Evolutionary conservation across 2,888 invertebrate genomes (phyloP).

Genomic region (Drosophila aldrichi): DNA sequence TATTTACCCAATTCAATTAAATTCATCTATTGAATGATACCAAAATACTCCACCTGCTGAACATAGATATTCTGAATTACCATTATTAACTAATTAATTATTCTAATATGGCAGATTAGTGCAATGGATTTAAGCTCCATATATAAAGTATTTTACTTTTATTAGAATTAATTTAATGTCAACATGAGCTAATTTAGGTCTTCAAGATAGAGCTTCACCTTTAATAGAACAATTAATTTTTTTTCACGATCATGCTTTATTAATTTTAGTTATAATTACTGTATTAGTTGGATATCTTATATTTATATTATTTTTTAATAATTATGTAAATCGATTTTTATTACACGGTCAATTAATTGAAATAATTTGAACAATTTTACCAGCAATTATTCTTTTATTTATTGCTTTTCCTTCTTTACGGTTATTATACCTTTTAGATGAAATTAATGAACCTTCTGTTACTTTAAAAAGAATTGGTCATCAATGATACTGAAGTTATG

Average conservation of each 20-base stretch:
- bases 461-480: conserved; percentile 87
- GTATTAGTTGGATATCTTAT: conserved; percentile 87
- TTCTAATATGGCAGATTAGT: conserved; percentile 88
- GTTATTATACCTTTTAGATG: conserved; percentile 88
- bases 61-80: conserved; percentile 88
- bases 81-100: conserved; percentile 87
- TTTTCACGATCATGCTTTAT: conserved; percentile 87
- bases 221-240: too few relatives aligned
- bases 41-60: conserved; percentile 85
- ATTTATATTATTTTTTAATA: conserved; percentile 87
- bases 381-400: conserved; percentile 88
- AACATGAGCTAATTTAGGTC: conserved; percentile 86
- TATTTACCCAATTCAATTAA: neutral
- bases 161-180: conserved; percentile 62
- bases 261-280: conserved; percentile 88
- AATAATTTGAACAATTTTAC: conserved; percentile 88
- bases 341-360: conserved; percentile 88
- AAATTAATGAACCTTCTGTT: conserved; percentile 87
- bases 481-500: neutral
- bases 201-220: conserved; percentile 57
- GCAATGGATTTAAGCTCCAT: conserved; percentile 89
- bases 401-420: conserved; percentile 88
- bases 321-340: conserved; percentile 87
- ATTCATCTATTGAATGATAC: conserved; percentile 88
- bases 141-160: conserved; percentile 86